These are phyloP conservation scores for Caenorhabditis sp. DNA, from an alignment of 2,888 invertebrate genomes.

Conservation along the genomic window DNA sequence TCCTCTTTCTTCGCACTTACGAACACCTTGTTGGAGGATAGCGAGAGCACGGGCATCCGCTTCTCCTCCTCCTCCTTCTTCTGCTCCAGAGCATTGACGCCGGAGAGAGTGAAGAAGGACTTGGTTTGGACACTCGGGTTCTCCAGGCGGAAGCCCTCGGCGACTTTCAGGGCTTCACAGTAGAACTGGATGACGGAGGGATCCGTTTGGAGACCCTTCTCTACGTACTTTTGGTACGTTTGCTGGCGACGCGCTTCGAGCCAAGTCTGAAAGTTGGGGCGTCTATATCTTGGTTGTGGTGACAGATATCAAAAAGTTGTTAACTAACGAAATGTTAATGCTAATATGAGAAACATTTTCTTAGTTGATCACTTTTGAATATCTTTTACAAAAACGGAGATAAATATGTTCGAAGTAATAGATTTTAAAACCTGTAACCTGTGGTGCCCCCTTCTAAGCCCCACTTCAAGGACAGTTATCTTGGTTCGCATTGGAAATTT, in stretches of 20 bases:
- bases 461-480: too few species aligned
- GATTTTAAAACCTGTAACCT: neutral
- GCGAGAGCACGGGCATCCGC: conserved; percentile 41
- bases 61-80: conserved; percentile 62
- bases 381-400: too few species aligned
- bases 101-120: conserved; percentile 56
- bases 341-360: too few species aligned
- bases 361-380: too few species aligned
- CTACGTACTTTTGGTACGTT: conserved; percentile 56
- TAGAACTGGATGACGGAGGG: conserved; percentile 63
- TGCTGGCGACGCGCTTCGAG: conserved; percentile 62
- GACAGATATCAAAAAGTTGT: too few species aligned
- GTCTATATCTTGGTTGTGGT: too few species aligned
- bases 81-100: conserved; percentile 48
- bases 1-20: conserved; percentile 55
- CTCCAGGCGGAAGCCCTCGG: conserved; percentile 60
- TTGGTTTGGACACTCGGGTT: conserved; percentile 51
- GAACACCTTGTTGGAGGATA: conserved; percentile 57
- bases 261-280: conserved; percentile 53
- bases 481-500: too few species aligned
- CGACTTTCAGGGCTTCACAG: conserved; percentile 58
- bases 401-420: too few species aligned
- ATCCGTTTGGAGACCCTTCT: conserved; percentile 52
- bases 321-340: too few species aligned
- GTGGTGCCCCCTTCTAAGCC: too few species aligned